Conservation (phyloP, 2,113 vertebrate species). For the Tauraco erythrolophus region DNA sequence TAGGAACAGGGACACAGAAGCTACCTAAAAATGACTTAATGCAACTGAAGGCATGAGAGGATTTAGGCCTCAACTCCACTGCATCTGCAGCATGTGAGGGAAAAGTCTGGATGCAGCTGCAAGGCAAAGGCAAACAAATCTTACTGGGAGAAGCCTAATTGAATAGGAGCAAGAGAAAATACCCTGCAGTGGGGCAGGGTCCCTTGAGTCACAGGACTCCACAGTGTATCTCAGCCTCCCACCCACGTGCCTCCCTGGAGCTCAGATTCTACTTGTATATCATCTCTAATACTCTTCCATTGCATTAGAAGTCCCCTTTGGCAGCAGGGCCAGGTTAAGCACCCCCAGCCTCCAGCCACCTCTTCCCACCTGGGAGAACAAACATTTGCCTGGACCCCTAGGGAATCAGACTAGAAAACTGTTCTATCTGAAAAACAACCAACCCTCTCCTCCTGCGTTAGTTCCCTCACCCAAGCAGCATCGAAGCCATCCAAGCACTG, state of each 20-base stretch:
- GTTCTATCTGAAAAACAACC: not conserved
- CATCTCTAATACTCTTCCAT: not conserved
- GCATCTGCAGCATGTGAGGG: not conserved
- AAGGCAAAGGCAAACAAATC: not conserved
- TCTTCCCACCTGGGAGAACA: not conserved
- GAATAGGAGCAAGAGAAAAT: not conserved
- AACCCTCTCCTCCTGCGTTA: not conserved
- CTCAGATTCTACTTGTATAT: not conserved
- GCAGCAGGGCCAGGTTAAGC: not conserved
- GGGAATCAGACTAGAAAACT: not conserved
- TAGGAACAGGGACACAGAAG: not conserved
- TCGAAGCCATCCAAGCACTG: not conserved
- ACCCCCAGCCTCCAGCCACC: not conserved
- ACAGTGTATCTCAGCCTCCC: not conserved
- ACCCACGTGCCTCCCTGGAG: not conserved
- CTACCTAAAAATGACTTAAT: not conserved
- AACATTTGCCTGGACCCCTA: not conserved
- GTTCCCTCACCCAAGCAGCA: not conserved
- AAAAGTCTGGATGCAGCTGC: not conserved
- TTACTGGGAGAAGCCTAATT: not conserved
- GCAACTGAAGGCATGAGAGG: not conserved
- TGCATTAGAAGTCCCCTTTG: not conserved
- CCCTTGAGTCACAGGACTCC: not conserved
- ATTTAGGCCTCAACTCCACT: not conserved
- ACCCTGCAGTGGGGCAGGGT: not conserved